Evolutionary conservation across 1,140 invertebrate genomes (phyloP).

Genomic region (Drosophila varians): DNA sequence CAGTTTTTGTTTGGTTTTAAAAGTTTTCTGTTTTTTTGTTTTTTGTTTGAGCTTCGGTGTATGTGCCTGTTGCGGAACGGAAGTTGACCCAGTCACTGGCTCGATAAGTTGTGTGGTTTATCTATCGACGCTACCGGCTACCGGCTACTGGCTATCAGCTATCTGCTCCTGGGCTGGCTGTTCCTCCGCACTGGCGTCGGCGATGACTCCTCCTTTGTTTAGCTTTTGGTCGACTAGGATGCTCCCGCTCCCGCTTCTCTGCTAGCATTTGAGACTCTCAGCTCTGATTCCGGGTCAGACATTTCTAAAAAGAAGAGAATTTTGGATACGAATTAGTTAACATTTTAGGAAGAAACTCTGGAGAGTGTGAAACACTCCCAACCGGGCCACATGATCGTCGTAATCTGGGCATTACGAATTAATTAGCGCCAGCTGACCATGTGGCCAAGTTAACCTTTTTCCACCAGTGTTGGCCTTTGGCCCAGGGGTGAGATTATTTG

Average conservation of each 20-base stretch:
- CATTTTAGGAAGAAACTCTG: too few species aligned
- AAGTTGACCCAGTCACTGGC: slow-evolving; percentile 19
- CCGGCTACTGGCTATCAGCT: too few species aligned
- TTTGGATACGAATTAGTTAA: slow-evolving; percentile 12
- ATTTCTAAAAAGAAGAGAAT: slow-evolving; percentile 52
- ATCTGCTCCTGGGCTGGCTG: slow-evolving; percentile 17
- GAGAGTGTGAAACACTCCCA: too few species aligned
- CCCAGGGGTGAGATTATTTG: too few species aligned
- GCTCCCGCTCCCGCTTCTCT: slow-evolving; percentile 42
- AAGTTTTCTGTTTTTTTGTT: neutral
- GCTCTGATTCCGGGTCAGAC: slow-evolving; percentile 56
- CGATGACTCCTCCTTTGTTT: slow-evolving; percentile 1
- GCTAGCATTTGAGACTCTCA: slow-evolving; percentile 59
- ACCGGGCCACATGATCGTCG: too few species aligned
- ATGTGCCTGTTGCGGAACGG: slow-evolving; percentile 1
- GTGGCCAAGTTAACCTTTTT: too few species aligned
- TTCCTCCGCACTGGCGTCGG: neutral
- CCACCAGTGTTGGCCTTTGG: too few species aligned
- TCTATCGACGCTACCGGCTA: too few species aligned
- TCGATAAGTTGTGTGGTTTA: slow-evolving; percentile 1
- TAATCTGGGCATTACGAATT: too few species aligned
- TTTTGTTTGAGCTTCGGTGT: slow-evolving; percentile 17
- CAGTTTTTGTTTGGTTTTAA: slow-evolving; percentile 7
- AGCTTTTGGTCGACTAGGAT: slow-evolving; percentile 35
- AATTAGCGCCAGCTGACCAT: too few species aligned